phyloP scores from a whole-genome alignment of 2,113 vertebrate genomes.

The Centropus bengalensis region DNA sequence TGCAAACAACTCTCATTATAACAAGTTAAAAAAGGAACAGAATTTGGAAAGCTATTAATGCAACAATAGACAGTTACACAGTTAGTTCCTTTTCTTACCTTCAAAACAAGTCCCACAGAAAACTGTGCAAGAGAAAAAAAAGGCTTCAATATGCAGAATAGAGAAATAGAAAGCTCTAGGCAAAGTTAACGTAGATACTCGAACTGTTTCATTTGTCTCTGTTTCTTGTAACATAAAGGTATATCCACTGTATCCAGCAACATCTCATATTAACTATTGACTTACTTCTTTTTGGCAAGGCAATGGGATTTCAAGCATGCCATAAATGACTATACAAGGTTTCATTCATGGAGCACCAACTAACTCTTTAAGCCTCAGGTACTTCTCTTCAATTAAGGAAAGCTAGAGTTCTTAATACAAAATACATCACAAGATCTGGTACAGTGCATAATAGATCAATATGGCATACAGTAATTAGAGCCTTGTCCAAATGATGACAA shows the following conservation, averaged over 20 bases:
- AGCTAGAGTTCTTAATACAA: conserved; percentile 25
- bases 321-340: conserved; percentile 5
- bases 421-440: neutral
- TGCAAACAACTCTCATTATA: neutral
- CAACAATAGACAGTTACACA: neutral
- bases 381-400: conserved; percentile 36
- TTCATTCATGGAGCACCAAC: conserved; percentile 47
- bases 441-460: conserved; percentile 18
- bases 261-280: neutral
- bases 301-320: neutral
- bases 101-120: neutral
- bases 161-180: neutral
- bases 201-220: neutral
- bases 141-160: neutral
- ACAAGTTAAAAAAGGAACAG: neutral
- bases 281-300: neutral
- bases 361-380: neutral
- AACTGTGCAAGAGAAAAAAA: neutral
- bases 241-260: neutral
- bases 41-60: neutral
- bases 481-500: conserved; percentile 32
- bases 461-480: conserved; percentile 48
- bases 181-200: neutral
- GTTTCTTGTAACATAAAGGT: neutral
- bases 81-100: neutral